Percentiles rank a stretch among this genome's conserved stretches.
Evolutionary conservation across 2,797 vertebrate genomes (phyloP).

Genomic region (Chromobotia macracanthus): DNA sequence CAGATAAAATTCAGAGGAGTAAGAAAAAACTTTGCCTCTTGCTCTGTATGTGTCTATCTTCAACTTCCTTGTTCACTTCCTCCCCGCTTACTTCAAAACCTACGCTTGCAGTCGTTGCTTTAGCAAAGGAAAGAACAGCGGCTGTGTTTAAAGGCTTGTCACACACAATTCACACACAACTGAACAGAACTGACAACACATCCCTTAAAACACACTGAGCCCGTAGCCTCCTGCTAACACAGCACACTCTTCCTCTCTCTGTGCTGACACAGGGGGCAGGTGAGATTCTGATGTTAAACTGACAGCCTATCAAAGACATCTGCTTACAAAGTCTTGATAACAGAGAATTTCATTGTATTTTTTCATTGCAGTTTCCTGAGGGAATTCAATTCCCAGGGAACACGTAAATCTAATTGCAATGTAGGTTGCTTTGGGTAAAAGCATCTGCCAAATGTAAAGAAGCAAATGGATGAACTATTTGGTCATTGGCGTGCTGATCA

Average conservation of each 20-base stretch:
- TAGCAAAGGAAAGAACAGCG: conserved; percentile 59
- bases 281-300: conserved; percentile 24
- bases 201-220: conserved; percentile 55
- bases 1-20: conserved; percentile 66
- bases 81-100: background rate
- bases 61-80: conserved; percentile 15
- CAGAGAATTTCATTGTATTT: background rate
- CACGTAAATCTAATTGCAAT: background rate
- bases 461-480: background rate
- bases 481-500: background rate
- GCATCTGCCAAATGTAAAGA: background rate
- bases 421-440: background rate
- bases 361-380: background rate
- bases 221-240: conserved; percentile 43
- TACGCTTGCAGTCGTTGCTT: background rate
- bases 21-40: conserved; percentile 60
- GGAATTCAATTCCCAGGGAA: no score
- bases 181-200: conserved; percentile 63
- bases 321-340: background rate
- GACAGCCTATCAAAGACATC: conserved; percentile 35
- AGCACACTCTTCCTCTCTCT: conserved; percentile 7
- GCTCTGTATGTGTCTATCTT: conserved; percentile 34
- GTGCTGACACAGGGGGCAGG: conserved; percentile 1
- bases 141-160: conserved; percentile 66
- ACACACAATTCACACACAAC: conserved; percentile 62